phyloP scores from a whole-genome alignment of 2,113 vertebrate genomes.

The Carassius gibelio region DNA sequence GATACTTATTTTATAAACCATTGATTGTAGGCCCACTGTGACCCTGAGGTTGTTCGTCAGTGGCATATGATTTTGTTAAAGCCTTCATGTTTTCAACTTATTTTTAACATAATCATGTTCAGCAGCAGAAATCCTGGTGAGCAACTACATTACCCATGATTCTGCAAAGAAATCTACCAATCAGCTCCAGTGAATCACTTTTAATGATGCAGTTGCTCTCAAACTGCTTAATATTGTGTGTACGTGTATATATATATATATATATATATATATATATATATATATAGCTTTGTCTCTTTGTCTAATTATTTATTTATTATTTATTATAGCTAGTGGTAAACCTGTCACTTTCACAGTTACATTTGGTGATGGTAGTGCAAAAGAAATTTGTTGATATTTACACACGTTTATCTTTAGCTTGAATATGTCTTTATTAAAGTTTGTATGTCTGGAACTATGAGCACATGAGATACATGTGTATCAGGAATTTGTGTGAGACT shows the following conservation, averaged over 20 bases:
- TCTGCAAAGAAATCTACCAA: background rate
- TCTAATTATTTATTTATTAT: no score
- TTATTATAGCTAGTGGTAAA: background rate
- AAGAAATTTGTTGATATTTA: no score
- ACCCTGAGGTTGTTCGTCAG: background rate
- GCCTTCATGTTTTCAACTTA: background rate
- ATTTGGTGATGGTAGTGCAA: no score
- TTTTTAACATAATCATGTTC: background rate
- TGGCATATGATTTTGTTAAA: background rate
- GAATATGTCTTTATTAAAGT: background rate
- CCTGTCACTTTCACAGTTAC: background rate
- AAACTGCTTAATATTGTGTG: no score
- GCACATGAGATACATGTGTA: background rate
- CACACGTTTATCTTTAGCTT: background rate
- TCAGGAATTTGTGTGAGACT: constrained; percentile 12
- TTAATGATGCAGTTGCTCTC: background rate
- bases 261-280: no score
- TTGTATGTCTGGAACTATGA: background rate
- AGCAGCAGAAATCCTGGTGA: background rate
- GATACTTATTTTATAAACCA: background rate
- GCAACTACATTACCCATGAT: background rate
- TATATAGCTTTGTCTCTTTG: no score
- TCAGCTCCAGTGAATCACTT: background rate
- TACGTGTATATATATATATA: no score
- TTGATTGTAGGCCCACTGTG: background rate